Percentiles rank a stretch among this genome's conserved stretches.
Conservation (phyloP, 23 tunicate genomes). For the Diplosoma virens region DNA sequence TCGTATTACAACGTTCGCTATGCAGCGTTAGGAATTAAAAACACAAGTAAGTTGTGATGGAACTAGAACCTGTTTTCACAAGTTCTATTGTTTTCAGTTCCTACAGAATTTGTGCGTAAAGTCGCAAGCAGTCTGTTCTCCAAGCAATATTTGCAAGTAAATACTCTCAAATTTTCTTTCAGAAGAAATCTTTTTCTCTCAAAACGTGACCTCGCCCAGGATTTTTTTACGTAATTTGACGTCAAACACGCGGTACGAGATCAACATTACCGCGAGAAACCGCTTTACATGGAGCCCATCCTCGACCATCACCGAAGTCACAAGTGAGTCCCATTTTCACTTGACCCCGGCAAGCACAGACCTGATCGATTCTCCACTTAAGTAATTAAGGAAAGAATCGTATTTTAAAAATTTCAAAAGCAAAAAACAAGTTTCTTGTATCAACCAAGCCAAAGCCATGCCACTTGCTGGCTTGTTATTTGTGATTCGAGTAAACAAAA, state of each 20-base stretch:
- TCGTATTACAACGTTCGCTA: conserved; percentile 51
- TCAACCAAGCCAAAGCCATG: too few relatives aligned
- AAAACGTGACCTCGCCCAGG: conserved; percentile 37
- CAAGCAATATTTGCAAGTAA: not conserved
- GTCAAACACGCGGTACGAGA: conserved; percentile 76
- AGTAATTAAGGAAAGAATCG: too few relatives aligned
- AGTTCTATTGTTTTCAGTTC: not conserved
- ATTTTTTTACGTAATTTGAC: conserved; percentile 38
- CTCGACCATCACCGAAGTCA: too few relatives aligned
- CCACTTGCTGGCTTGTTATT: too few relatives aligned
- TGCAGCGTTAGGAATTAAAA: conserved; percentile 25
- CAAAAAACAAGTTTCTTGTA: too few relatives aligned
- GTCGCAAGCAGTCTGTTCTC: not conserved
- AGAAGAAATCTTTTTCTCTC: conserved; percentile 40
- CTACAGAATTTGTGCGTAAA: too few relatives aligned
- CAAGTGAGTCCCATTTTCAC: too few relatives aligned
- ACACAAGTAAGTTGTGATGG: conserved; percentile 32
- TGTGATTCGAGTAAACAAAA: too few relatives aligned
- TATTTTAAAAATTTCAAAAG: too few relatives aligned
- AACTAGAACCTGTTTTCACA: too few relatives aligned
- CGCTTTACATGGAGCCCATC: conserved; percentile 58
- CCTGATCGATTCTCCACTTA: too few relatives aligned
- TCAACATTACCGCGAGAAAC: conserved; percentile 52
- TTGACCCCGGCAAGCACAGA: too few relatives aligned
- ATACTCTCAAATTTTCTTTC: not conserved